phyloP scores from a whole-genome alignment of 2,888 invertebrate species.

The Blastobasis adustella region DNA sequence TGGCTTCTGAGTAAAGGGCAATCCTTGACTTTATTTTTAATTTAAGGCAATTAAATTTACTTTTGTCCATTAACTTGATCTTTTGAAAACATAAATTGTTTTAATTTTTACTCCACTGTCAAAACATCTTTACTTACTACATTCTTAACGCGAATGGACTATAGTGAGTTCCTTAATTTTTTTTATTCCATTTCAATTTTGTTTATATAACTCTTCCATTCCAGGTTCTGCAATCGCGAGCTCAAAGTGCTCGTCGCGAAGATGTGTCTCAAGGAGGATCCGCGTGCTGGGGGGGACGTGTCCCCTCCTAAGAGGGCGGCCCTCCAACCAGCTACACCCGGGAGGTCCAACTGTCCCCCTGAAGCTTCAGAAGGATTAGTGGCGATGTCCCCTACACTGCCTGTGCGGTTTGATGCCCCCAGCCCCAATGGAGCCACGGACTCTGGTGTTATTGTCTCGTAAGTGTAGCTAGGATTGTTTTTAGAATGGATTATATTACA shows the following conservation, averaged over 20 bases:
- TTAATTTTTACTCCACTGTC: too few relatives aligned
- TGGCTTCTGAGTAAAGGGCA: too few relatives aligned
- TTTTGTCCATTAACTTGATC: too few relatives aligned
- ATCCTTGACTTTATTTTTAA: too few relatives aligned
- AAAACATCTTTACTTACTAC: too few relatives aligned
- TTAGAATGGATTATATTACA: too few relatives aligned
- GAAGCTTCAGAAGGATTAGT: background rate
- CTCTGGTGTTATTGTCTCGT: slow-evolving; percentile 49
- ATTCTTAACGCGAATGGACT: too few relatives aligned
- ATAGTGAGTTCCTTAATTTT: too few relatives aligned
- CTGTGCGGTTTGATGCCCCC: slow-evolving; percentile 46
- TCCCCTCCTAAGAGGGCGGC: slow-evolving; percentile 25
- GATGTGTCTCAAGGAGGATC: slow-evolving; percentile 29
- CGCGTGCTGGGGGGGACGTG: slow-evolving; percentile 6
- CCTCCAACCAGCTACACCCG: background rate
- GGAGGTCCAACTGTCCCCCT: background rate
- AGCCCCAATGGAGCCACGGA: slow-evolving; percentile 61
- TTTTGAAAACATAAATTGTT: too few relatives aligned
- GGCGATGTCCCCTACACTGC: slow-evolving; percentile 5
- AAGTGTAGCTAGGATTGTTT: slow-evolving; percentile 19
- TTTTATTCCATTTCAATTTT: too few relatives aligned
- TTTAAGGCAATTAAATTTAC: too few relatives aligned
- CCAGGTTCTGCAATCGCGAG: slow-evolving; percentile 38
- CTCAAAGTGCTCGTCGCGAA: slow-evolving; percentile 58
- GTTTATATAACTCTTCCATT: background rate